Conservation (phyloP, 1,140 invertebrate species). For the Habropoda laboriosa region DNA sequence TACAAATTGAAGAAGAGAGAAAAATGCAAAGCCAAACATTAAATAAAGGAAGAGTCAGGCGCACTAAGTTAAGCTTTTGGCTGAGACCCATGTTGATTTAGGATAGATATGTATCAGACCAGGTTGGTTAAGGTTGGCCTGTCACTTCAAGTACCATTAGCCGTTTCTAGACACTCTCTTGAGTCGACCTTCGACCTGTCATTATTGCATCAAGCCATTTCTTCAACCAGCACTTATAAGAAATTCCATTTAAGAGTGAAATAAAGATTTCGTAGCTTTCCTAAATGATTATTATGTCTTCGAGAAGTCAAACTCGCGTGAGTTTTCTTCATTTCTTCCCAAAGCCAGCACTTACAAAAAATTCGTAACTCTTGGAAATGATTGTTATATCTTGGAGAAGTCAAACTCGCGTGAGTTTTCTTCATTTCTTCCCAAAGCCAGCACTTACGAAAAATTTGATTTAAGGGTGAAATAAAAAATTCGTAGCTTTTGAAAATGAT, state of each 20-base stretch:
- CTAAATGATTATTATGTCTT: not conserved
- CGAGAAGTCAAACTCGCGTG: not conserved
- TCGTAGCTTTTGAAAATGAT: not conserved
- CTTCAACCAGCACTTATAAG: constrained; percentile 47
- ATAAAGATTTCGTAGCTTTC: not conserved
- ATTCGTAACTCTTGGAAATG: not conserved
- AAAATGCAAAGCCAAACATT: constrained; percentile 70
- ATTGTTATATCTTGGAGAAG: not conserved
- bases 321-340: not conserved
- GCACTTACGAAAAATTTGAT: constrained; percentile 59
- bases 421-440: constrained; percentile 27
- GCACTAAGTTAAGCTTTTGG: constrained; percentile 39
- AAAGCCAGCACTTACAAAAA: too few species aligned
- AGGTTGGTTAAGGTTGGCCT: constrained; percentile 75
- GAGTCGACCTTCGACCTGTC: constrained; percentile 71
- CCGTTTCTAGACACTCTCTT: constrained; percentile 74
- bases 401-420: not conserved
- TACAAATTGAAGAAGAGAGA: constrained; percentile 51
- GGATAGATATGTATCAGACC: constrained; percentile 80
- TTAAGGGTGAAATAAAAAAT: not conserved
- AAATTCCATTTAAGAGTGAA: constrained; percentile 49
- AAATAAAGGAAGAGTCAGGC: constrained; percentile 61
- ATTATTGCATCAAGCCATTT: constrained; percentile 72
- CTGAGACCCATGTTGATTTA: constrained; percentile 77
- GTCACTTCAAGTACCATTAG: constrained; percentile 80